Conservation (phyloP, 1,140 invertebrate species). For the Papilio dardanus region DNA sequence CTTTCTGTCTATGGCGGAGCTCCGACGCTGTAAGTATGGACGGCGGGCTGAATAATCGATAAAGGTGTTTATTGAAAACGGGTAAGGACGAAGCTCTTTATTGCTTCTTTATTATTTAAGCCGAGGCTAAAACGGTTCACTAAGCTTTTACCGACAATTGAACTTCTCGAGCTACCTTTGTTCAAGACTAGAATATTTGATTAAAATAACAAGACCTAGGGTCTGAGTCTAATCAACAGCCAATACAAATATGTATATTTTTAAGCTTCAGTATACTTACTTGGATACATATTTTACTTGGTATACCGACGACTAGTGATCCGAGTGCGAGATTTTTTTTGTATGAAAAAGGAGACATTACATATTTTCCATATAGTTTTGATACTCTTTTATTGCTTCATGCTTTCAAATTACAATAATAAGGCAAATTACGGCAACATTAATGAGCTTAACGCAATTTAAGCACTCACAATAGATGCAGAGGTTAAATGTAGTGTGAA, state of each 20-base stretch:
- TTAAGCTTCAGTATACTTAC: no score
- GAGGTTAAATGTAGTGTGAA: slow-evolving; percentile 47
- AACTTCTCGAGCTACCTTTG: not conserved
- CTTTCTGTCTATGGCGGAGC: slow-evolving; percentile 80
- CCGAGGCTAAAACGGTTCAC: slow-evolving; percentile 46
- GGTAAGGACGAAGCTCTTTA: slow-evolving; percentile 79
- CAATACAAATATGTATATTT: no score
- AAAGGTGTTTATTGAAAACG: slow-evolving; percentile 82
- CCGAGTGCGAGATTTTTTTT: no score
- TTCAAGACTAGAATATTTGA: not conserved
- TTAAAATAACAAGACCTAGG: no score
- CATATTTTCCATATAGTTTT: no score
- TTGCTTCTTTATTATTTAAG: slow-evolving; percentile 80
- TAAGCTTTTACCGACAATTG: slow-evolving; percentile 25
- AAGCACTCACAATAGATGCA: slow-evolving; percentile 24
- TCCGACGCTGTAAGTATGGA: slow-evolving; percentile 80
- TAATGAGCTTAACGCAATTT: not conserved
- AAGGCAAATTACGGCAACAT: not conserved
- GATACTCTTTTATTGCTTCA: not conserved
- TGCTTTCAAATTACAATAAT: not conserved
- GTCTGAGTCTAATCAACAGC: no score
- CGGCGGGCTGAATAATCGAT: slow-evolving; percentile 81
- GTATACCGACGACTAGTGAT: no score
- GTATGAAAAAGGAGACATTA: no score
- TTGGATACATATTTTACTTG: no score